phyloP scores from a whole-genome alignment of 2,888 invertebrate genomes.

The Celastrina argiolus region DNA sequence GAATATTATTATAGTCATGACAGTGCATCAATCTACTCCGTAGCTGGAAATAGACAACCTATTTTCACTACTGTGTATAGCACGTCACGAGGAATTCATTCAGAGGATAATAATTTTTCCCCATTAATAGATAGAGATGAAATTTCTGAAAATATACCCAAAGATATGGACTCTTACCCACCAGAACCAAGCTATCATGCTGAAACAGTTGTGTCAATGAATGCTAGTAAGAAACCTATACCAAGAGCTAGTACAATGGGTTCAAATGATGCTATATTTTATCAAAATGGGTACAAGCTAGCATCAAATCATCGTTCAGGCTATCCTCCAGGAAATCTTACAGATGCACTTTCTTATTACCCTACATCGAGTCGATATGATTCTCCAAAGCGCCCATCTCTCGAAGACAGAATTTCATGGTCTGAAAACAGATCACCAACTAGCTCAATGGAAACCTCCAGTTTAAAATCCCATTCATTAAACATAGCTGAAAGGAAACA shows the following conservation, averaged over 20 bases:
- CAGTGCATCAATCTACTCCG: slow-evolving; percentile 84
- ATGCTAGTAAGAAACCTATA: slow-evolving; percentile 66
- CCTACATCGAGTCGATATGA: slow-evolving; percentile 83
- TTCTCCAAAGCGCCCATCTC: slow-evolving; percentile 72
- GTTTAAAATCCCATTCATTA: slow-evolving; percentile 77
- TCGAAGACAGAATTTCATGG: slow-evolving; percentile 81
- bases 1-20: slow-evolving; percentile 72
- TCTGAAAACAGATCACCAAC: slow-evolving; percentile 79
- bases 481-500: slow-evolving; percentile 75
- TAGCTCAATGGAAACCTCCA: slow-evolving; percentile 79
- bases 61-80: slow-evolving; percentile 86
- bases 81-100: slow-evolving; percentile 80
- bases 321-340: slow-evolving; percentile 85
- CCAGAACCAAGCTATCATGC: slow-evolving; percentile 78
- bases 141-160: slow-evolving; percentile 59
- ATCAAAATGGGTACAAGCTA: slow-evolving; percentile 82
- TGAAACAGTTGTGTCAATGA: slow-evolving; percentile 71
- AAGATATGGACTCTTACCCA: slow-evolving; percentile 67
- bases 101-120: slow-evolving; percentile 81
- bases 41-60: slow-evolving; percentile 84
- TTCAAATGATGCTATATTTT: slow-evolving; percentile 72
- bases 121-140: slow-evolving; percentile 81
- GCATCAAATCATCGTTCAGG: slow-evolving; percentile 79
- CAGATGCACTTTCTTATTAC: slow-evolving; percentile 89
- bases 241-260: slow-evolving; percentile 78